These are phyloP conservation scores for Coptodon bakossiorum DNA, from an alignment of 2,113 vertebrate genomes.

Conservation along the genomic window DNA sequence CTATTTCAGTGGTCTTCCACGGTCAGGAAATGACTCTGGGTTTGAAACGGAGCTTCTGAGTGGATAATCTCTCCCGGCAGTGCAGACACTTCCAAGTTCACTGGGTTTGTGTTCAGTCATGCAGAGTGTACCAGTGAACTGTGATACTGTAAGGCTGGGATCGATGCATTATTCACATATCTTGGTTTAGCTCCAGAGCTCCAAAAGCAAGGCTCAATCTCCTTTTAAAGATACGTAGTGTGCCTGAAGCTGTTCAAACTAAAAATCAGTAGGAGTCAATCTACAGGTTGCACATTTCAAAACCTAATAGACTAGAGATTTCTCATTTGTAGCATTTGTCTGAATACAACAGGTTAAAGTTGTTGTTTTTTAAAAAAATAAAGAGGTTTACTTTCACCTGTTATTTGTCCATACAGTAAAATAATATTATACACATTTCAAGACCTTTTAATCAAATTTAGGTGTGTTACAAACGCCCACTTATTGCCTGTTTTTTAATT, in stretches of 20 bases:
- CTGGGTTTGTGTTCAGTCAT: constrained; percentile 59
- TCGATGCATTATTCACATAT: constrained; percentile 61
- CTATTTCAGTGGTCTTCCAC: constrained; percentile 11
- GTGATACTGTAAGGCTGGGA: constrained; percentile 39
- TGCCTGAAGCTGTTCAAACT: neutral
- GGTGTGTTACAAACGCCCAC: neutral
- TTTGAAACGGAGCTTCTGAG: constrained; percentile 33
- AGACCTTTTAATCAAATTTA: neutral
- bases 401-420: neutral
- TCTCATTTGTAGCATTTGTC: neutral
- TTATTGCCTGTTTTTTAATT: neutral
- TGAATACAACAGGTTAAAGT: neutral
- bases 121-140: constrained; percentile 35
- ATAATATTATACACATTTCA: neutral
- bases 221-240: constrained; percentile 5
- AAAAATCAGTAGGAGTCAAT: neutral
- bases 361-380: neutral
- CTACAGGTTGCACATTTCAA: neutral
- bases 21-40: constrained; percentile 45
- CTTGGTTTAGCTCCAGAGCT: constrained; percentile 25
- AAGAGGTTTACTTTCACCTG: neutral
- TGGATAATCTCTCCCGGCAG: constrained; percentile 38
- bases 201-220: neutral
- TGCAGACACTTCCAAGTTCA: constrained; percentile 38
- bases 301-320: neutral